A percentile compares a stretch with the other conserved stretches of the same genome.
These are phyloP conservation scores for Nysson spinosus DNA, from an alignment of 2,888 invertebrate species.

Conservation along the genomic window DNA sequence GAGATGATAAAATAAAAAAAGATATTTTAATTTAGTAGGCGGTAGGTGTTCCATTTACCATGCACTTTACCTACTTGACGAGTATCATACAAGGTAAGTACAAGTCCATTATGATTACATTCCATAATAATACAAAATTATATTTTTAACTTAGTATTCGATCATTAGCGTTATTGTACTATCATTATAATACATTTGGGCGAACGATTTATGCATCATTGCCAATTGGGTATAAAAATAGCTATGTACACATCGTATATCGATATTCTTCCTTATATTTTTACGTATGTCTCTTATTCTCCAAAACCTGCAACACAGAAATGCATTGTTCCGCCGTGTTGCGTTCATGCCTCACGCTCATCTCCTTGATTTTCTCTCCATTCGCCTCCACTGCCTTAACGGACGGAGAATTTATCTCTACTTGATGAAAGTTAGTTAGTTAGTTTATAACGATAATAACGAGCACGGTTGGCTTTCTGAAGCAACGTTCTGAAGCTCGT, in stretches of 20 bases:
- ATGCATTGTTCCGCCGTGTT: too few relatives aligned
- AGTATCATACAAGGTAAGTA: constrained; percentile 31
- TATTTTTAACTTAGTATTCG: constrained; percentile 32
- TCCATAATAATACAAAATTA: constrained; percentile 31
- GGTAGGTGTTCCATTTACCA: constrained; percentile 36
- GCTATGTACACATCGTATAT: constrained; percentile 50
- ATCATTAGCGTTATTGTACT: constrained; percentile 18
- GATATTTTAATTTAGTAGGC: constrained; percentile 66
- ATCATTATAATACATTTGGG: constrained; percentile 43
- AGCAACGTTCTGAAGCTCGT: too few relatives aligned
- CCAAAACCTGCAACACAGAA: constrained; percentile 43
- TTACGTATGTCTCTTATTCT: constrained; percentile 38
- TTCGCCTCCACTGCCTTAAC: too few relatives aligned
- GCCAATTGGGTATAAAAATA: constrained; percentile 32
- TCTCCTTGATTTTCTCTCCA: too few relatives aligned
- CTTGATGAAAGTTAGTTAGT: too few relatives aligned
- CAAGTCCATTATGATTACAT: constrained; percentile 20
- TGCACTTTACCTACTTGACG: constrained; percentile 8
- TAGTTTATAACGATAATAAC: too few relatives aligned
- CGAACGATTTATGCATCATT: constrained; percentile 23
- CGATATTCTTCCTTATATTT: constrained; percentile 25
- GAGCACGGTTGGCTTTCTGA: too few relatives aligned
- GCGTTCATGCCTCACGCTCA: too few relatives aligned
- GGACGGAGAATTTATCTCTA: too few relatives aligned
- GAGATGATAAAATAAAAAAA: constrained; percentile 63